Evolutionary conservation across 2,797 vertebrate species (phyloP), one percentile per base, ranked within the genome.

Genomic region (Sebastes miniatus): DNA sequence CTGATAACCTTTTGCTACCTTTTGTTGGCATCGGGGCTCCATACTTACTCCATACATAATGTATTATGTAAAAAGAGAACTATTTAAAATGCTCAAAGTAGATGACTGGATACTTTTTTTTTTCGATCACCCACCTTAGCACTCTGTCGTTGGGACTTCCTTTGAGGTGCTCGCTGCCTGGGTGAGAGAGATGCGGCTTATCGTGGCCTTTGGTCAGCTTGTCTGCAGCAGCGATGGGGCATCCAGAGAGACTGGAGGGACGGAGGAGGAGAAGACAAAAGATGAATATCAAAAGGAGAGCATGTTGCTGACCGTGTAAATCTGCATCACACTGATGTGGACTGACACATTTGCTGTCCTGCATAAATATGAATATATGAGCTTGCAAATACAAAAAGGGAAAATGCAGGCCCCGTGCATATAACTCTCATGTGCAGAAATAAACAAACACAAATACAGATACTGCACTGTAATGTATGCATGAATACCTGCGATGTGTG

Each of bases 201-300:
- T 99, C 98, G 0, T 98, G 97, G 27, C 95, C 93, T 95, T 99
- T 99, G 93, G 97, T 96, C 90, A 99, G 95, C 93, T 99, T 99
- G 92, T 99, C 98, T 56, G 98, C 97, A 76, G 98, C 98, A 81
- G 98, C 98, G 58, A 99, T 99, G 88, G 98, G 98, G 86, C 98
- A 99, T 87, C 98, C 98, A 71, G 98, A 99, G 82, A 98, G 96
- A 93, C 97, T 98, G 90, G 22, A 61, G 62, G 54, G 59, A 27
- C 1, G 27, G 50, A 78, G n/a, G 62, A 71, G n/a, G 62, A 71
- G 47, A 54, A 43, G 27, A 63, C 27, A 39, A 58, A 64, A 69
- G 58, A 75, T 56, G 68, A 77, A 83, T 81, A 70, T 80, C 69
- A 85, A 68, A 81, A 58, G 16, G 27, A 32, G 57, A 71, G 76